Conservation (phyloP, 1,140 invertebrate species). For the Monomorium pharaonis region DNA sequence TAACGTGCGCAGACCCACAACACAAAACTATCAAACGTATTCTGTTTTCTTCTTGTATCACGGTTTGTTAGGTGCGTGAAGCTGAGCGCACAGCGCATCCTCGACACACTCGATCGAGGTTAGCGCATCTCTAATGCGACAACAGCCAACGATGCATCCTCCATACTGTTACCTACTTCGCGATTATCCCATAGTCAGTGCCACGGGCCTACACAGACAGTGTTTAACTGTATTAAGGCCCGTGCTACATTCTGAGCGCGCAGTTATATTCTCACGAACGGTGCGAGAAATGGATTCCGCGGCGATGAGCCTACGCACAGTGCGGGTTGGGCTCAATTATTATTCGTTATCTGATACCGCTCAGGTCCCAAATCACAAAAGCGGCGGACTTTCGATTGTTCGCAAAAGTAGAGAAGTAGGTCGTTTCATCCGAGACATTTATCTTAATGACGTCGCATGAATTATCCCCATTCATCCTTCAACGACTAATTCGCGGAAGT, state of each 20-base stretch:
- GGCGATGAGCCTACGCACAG: constrained; percentile 18
- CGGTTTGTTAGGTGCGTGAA: constrained; percentile 40
- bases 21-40: neutral
- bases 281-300: constrained; percentile 56
- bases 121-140: constrained; percentile 76
- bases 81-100: constrained; percentile 12
- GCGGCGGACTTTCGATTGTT: constrained; percentile 59
- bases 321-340: neutral
- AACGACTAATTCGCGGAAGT: constrained; percentile 6
- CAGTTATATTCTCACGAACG: constrained; percentile 63
- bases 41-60: constrained; percentile 41
- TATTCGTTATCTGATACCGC: neutral
- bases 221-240: constrained; percentile 71
- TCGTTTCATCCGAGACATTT: neutral
- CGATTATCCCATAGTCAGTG: constrained; percentile 73
- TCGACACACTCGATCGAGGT: constrained; percentile 74
- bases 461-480: neutral
- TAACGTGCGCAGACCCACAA: neutral
- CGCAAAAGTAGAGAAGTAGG: constrained; percentile 50
- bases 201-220: constrained; percentile 33
- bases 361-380: neutral
- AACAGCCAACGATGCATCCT: constrained; percentile 65
- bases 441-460: constrained; percentile 10
- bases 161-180: constrained; percentile 78
- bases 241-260: constrained; percentile 76